Base-by-base conservation (phyloP, 2,888 invertebrate genomes). In the Sisyra nigra region DNA sequence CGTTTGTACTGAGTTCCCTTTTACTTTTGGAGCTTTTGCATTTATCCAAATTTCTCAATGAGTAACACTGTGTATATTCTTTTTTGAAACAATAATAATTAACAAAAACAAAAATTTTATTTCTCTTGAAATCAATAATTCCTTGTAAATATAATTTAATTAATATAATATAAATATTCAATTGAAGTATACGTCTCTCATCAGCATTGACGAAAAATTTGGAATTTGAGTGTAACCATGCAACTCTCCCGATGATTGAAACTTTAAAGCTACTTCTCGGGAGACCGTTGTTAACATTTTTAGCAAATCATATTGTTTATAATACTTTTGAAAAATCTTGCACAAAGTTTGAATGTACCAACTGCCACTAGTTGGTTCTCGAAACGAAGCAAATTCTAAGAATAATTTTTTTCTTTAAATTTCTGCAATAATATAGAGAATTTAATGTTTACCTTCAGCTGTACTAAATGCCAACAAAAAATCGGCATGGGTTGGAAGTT, bases 281-380 rank as follows among this genome's bases (percentile, higher is more conserved):
- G 52, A 51, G 2, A 60, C 61, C 43, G 58, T 56, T 5, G 73
- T 73, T 51, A 75, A 51, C 57, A 75, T 64, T 47, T 60, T 64
- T 30, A 69, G 50, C 4, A 75, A 54, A 54, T 75, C 74, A 46
- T 58, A 58, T 17, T 59, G 57, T n/a, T 52, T 49, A 15, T 61
- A 60, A 48, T 65, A 52, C 47, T 64, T 51, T 43, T 63, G 57
- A 37, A 72, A 48, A 2, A 68, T 61, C 2, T 62, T 54, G 51
- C 69, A 70, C 34, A 75, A 54, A 5, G 68, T 55, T 51, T 72
- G 71, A n/a, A 75, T 60, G 50, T 71, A 75, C 72, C 73, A 74
- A 0, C 72, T 69, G 2, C 73, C 72, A 31, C 65, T 59, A 19
- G 57, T 56, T 11, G 65, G 63, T 55, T 69, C 68, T 34, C 72